These are phyloP conservation scores for Ateles fusciceps DNA, from an alignment of 2,797 vertebrate genomes.

Conservation along the genomic window DNA sequence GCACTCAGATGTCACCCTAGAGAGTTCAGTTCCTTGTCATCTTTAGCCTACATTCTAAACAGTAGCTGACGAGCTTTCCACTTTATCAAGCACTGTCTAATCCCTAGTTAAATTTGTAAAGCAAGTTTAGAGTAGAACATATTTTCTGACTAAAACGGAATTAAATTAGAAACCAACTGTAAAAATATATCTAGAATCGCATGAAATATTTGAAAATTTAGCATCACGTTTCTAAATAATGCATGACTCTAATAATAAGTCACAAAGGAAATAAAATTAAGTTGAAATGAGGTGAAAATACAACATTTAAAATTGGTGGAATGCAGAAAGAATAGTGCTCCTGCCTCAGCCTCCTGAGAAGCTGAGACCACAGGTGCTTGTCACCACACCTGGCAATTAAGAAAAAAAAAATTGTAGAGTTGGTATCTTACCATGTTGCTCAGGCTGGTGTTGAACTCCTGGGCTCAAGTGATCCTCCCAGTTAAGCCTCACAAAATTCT, in stretches of 20 bases:
- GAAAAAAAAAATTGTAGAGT: no score
- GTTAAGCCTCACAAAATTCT: no score
- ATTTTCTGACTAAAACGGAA: background rate
- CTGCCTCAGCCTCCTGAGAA: no score
- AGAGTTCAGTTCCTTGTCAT: background rate
- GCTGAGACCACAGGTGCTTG: no score
- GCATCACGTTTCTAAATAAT: background rate
- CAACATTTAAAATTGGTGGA: background rate
- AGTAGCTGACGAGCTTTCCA: background rate
- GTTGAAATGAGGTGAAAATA: background rate
- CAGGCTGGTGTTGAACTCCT: no score
- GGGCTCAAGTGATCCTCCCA: no score
- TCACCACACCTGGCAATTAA: no score
- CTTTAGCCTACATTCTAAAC: background rate
- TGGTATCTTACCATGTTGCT: no score
- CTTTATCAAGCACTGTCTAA: background rate
- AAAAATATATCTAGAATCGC: background rate
- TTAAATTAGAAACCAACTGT: background rate
- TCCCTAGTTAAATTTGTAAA: background rate
- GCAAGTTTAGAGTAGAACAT: background rate
- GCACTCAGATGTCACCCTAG: no score
- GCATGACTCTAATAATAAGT: background rate
- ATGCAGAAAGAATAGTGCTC: background rate
- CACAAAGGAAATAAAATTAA: background rate
- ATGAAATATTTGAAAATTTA: background rate